Conservation (phyloP, 2,888 invertebrate species). For the Strigamia crassipes region DNA sequence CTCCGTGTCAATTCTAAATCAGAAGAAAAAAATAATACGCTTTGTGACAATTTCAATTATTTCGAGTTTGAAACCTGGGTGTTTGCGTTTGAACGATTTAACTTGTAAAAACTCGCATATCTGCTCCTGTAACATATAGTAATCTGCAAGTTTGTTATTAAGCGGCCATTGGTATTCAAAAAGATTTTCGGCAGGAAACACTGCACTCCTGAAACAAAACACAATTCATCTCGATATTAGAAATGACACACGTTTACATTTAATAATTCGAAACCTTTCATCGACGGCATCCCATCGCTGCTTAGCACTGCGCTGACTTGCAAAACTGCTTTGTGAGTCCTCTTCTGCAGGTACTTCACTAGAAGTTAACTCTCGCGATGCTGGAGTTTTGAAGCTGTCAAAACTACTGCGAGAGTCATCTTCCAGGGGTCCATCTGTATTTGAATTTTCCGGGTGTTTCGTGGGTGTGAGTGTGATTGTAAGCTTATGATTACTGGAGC, state of each 20-base stretch:
- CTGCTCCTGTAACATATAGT: constrained; percentile 94
- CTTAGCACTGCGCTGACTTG: constrained; percentile 50
- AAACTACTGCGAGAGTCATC: constrained; percentile 50
- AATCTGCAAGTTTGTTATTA: constrained; percentile 69
- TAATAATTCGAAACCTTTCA: too few species aligned
- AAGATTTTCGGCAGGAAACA: constrained; percentile 75
- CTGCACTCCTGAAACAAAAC: constrained; percentile 43
- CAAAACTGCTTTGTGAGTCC: constrained; percentile 50
- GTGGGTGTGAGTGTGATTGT: background rate
- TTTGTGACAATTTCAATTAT: background rate
- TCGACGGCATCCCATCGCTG: constrained; percentile 50
- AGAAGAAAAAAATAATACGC: constrained; percentile 20
- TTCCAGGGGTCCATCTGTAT: constrained; percentile 21
- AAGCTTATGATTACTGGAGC: background rate
- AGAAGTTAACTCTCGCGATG: constrained; percentile 38
- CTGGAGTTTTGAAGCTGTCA: constrained; percentile 49
- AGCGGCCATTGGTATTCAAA: constrained; percentile 92
- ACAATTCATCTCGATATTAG: background rate
- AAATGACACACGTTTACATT: background rate
- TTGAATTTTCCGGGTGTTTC: constrained; percentile 23
- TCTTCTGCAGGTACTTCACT: constrained; percentile 48
- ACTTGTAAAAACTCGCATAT: constrained; percentile 92
- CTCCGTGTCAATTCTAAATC: constrained; percentile 74
- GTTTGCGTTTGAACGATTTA: constrained; percentile 92
- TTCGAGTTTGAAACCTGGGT: background rate